phyloP scores from a whole-genome alignment of 2,888 invertebrate species.

The Cheilosia vernalis region DNA sequence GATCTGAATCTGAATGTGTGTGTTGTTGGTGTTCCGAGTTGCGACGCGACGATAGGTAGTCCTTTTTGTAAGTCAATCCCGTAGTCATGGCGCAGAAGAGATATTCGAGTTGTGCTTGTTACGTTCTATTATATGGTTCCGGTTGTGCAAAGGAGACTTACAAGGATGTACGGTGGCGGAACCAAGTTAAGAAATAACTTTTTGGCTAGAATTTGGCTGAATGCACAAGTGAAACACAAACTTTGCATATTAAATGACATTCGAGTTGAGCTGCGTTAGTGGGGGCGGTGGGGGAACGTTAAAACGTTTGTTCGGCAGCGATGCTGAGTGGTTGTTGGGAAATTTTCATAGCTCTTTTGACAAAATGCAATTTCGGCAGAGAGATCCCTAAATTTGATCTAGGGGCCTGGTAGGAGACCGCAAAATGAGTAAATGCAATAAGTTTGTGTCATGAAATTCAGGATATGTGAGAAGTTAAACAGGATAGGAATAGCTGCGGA shows the following conservation, averaged over 20 bases:
- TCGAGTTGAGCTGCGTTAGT: slow-evolving; percentile 78
- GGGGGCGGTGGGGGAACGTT: slow-evolving; percentile 76
- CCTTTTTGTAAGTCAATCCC: slow-evolving; percentile 61
- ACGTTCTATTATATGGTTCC: slow-evolving; percentile 18
- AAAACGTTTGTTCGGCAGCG: slow-evolving; percentile 54
- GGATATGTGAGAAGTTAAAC: slow-evolving; percentile 67
- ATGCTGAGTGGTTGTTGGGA: slow-evolving; percentile 21
- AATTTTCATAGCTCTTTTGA: slow-evolving; percentile 71
- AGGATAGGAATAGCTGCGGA: slow-evolving; percentile 12
- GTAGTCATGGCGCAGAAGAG: slow-evolving; percentile 47
- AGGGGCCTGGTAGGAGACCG: slow-evolving; percentile 49
- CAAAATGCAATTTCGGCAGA: slow-evolving; percentile 71
- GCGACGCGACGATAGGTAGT: slow-evolving; percentile 8
- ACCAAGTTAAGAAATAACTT: slow-evolving; percentile 73
- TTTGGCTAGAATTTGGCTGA: slow-evolving; percentile 57
- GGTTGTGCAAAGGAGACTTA: slow-evolving; percentile 64
- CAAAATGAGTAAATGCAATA: slow-evolving; percentile 72
- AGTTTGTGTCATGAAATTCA: slow-evolving; percentile 70
- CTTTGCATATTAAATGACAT: slow-evolving; percentile 82
- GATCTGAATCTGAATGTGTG: not conserved
- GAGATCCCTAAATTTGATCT: slow-evolving; percentile 70
- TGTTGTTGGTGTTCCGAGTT: slow-evolving; percentile 16
- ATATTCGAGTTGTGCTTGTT: slow-evolving; percentile 37
- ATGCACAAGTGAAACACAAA: slow-evolving; percentile 77
- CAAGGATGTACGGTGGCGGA: slow-evolving; percentile 50